Conservation (phyloP, 2,113 vertebrate species). For the Strix uralensis region DNA sequence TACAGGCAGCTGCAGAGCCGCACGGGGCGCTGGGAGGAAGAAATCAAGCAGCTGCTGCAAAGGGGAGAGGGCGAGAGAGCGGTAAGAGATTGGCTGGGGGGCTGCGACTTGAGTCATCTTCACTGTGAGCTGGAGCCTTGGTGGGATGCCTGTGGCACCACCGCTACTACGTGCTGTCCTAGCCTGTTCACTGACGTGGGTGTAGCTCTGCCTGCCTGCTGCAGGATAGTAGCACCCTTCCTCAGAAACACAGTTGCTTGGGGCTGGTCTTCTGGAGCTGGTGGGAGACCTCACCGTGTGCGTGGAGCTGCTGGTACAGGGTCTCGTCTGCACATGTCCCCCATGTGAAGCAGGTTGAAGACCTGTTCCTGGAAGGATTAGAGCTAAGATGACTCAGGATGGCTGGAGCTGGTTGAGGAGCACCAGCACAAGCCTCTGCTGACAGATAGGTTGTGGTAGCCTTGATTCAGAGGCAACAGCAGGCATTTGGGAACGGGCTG, state of each 20-base stretch:
- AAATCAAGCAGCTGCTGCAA: conserved; percentile 62
- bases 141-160: neutral
- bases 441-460: neutral
- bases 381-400: neutral
- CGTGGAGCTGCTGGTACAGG: neutral
- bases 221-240: neutral
- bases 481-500: neutral
- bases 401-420: neutral
- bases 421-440: neutral
- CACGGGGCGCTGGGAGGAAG: conserved; percentile 61
- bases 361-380: neutral
- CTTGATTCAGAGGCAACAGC: neutral
- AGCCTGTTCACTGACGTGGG: neutral
- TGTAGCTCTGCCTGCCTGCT: neutral
- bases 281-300: neutral
- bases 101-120: neutral
- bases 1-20: conserved; percentile 53
- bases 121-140: neutral
- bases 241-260: neutral
- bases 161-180: rapidly evolving
- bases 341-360: neutral
- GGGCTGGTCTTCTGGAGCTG: neutral
- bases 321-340: neutral
- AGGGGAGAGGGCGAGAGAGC: conserved; percentile 53
- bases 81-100: conserved; percentile 49